These are phyloP conservation scores for Nasonia longicornis DNA, from an alignment of 1,140 invertebrate species.

Conservation along the genomic window DNA sequence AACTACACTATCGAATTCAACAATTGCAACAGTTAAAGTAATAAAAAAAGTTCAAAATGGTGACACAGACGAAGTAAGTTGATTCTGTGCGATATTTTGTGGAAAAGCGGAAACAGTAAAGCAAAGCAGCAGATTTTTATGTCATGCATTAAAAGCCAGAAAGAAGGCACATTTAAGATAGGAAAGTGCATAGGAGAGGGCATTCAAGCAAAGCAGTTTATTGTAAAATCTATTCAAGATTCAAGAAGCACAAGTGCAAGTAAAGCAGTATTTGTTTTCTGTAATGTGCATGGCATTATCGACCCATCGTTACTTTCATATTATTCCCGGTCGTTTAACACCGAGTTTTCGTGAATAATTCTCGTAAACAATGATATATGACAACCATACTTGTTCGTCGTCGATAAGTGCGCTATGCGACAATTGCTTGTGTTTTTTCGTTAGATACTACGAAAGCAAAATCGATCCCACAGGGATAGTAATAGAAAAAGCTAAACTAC, in stretches of 20 bases:
- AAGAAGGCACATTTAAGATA: conserved; percentile 38
- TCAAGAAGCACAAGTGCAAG: conserved; percentile 43
- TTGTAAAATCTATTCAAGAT: conserved; percentile 50
- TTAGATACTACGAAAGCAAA: conserved; percentile 33
- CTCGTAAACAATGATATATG: conserved; percentile 22
- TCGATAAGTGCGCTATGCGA: conserved; percentile 13
- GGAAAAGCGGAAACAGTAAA: neutral
- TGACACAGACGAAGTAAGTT: neutral
- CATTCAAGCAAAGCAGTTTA: conserved; percentile 52
- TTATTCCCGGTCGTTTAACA: conserved; percentile 27
- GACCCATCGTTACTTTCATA: conserved; percentile 34
- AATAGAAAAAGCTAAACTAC: conserved; percentile 27
- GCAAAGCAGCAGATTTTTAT: neutral
- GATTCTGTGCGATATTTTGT: neutral
- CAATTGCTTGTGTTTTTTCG: conserved; percentile 1
- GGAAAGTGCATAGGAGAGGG: conserved; percentile 44
- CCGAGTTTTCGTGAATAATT: neutral
- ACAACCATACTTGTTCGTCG: conserved; percentile 28
- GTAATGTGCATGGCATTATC: conserved; percentile 39
- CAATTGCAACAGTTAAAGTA: neutral
- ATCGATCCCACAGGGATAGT: conserved; percentile 28
- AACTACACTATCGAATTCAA: neutral
- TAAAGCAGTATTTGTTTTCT: conserved; percentile 36
- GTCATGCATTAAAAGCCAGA: conserved; percentile 35
- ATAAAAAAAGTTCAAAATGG: conserved; percentile 4